A percentile compares a stretch with the other conserved stretches of the same genome.
Conservation (phyloP, 2,797 vertebrate genomes). For the Intellagama lesueurii region DNA sequence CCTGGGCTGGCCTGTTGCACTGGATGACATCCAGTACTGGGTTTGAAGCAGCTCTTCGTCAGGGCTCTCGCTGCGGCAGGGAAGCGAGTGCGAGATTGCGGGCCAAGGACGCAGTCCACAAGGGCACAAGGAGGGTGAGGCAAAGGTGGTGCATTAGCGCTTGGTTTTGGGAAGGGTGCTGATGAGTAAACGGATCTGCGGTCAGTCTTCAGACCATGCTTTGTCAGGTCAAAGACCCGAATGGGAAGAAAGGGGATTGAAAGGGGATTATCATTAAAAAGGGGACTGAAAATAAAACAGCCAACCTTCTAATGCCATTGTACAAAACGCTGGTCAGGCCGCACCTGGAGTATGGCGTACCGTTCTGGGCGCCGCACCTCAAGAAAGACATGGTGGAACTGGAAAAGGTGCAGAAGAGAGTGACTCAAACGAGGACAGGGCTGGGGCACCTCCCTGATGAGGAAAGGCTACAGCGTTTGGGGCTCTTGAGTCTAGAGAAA, state of each 20-base stretch:
- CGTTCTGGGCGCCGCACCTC: no score
- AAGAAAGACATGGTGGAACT: no score
- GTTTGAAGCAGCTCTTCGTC: accelerated
- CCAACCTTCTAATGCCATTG: no score
- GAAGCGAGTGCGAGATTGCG: background rate
- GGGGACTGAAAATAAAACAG: no score
- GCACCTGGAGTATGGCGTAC: no score
- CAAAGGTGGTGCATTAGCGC: background rate
- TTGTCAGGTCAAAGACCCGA: background rate
- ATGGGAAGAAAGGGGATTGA: background rate
- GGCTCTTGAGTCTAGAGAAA: no score
- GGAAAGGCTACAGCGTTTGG: no score
- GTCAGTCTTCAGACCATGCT: background rate
- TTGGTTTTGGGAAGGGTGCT: background rate
- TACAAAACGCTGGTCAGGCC: no score
- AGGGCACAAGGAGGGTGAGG: background rate
- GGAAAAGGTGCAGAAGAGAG: no score
- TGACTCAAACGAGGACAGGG: no score
- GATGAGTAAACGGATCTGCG: background rate
- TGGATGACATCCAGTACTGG: accelerated
- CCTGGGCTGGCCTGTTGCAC: background rate
- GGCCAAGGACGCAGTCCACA: background rate
- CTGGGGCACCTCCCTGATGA: no score
- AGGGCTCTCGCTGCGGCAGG: background rate
- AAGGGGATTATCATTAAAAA: no score